Conservation (phyloP, 2,888 invertebrate genomes). For the Lasioglossum figueresi region DNA sequence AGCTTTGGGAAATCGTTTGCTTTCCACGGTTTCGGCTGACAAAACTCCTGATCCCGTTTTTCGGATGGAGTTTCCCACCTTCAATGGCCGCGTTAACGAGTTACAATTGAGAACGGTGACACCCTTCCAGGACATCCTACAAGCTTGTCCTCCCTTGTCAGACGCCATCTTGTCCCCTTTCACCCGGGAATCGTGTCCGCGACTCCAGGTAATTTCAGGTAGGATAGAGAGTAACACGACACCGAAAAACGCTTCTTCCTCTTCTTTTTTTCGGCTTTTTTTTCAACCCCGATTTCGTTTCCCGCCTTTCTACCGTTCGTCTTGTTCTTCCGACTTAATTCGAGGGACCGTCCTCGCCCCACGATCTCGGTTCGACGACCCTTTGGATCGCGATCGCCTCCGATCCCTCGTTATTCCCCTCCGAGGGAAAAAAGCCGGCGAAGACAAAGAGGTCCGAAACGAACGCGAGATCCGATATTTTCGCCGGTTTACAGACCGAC, state of each 20-base stretch:
- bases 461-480: conserved; percentile 71
- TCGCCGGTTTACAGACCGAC: conserved; percentile 38
- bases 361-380: conserved; percentile 54
- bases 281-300: conserved; percentile 21
- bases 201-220: conserved; percentile 62
- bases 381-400: conserved; percentile 33
- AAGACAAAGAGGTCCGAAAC: conserved; percentile 61
- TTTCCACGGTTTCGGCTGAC: conserved; percentile 19
- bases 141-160: conserved; percentile 52
- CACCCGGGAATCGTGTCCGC: conserved; percentile 48
- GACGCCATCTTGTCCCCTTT: conserved; percentile 53
- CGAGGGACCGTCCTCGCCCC: conserved; percentile 37
- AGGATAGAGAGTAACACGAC: conserved; percentile 45
- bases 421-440: conserved; percentile 29
- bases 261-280: conserved; percentile 33
- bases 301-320: conserved; percentile 24
- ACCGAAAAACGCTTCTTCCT: conserved; percentile 43
- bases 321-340: conserved; percentile 57
- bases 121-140: conserved; percentile 64
- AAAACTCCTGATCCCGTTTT: conserved; percentile 5
- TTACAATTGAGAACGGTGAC: conserved; percentile 72
- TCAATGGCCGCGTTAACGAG: conserved; percentile 79
- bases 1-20: conserved; percentile 26
- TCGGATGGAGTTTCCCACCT: conserved; percentile 11
- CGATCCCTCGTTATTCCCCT: conserved; percentile 60